These are phyloP conservation scores for Garra rufa DNA, from an alignment of 2,113 vertebrate species.

Conservation along the genomic window DNA sequence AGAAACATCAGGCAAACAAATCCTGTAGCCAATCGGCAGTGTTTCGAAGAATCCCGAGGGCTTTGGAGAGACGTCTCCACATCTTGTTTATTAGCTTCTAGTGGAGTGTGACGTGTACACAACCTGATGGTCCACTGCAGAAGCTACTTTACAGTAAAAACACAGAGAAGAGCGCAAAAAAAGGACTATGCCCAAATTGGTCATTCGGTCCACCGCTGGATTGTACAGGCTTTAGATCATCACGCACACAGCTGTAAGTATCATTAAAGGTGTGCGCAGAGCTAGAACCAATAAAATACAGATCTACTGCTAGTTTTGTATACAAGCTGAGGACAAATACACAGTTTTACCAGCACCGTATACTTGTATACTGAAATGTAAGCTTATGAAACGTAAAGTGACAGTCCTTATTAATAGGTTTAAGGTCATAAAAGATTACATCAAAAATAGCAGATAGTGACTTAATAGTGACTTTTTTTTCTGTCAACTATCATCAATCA, in stretches of 20 bases:
- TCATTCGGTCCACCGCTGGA: background rate
- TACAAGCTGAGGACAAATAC: background rate
- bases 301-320: background rate
- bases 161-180: background rate
- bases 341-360: background rate
- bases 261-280: background rate
- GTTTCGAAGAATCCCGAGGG: conserved; percentile 4
- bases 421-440: too few species aligned
- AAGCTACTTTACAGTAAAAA: background rate
- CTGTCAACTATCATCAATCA: background rate
- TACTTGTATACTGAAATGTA: too few species aligned
- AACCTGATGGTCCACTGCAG: conserved; percentile 51
- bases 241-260: background rate
- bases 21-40: background rate
- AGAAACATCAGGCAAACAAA: conserved; percentile 36
- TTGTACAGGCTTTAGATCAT: background rate
- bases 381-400: background rate
- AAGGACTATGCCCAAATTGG: background rate
- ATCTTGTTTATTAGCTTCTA: conserved; percentile 48
- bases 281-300: conserved; percentile 5
- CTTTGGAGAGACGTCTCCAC: background rate
- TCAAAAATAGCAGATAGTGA: too few species aligned
- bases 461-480: too few species aligned
- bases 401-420: background rate
- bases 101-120: conserved; percentile 45